These are phyloP conservation scores for Melierax canorus DNA, from an alignment of 2,113 vertebrate species.

Conservation along the genomic window DNA sequence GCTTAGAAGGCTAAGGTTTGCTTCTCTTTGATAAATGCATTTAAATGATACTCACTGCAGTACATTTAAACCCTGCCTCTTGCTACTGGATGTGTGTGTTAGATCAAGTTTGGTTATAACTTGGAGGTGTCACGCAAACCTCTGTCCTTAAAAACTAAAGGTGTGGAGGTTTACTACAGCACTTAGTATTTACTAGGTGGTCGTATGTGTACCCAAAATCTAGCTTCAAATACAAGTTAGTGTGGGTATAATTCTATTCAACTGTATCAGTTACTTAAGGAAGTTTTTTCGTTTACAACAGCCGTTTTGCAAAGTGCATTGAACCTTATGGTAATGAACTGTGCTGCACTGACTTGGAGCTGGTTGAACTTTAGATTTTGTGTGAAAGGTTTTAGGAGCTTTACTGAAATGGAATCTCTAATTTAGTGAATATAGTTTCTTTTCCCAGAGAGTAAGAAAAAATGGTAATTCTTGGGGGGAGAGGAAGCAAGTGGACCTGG, in stretches of 20 bases:
- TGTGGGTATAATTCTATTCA: not conserved
- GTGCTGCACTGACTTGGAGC: not conserved
- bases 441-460: slow-evolving; percentile 2
- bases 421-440: slow-evolving; percentile 1
- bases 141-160: not conserved
- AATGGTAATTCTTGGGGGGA: not conserved
- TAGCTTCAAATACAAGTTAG: not conserved
- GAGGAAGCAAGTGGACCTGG: not conserved
- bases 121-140: not conserved
- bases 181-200: not conserved
- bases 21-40: not conserved
- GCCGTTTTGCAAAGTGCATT: not conserved
- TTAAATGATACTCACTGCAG: not conserved
- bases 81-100: not conserved
- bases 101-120: not conserved
- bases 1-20: not conserved
- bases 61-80: not conserved
- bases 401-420: slow-evolving; percentile 15
- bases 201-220: not conserved
- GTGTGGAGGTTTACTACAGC: not conserved
- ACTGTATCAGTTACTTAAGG: not conserved
- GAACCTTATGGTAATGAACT: not conserved
- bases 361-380: slow-evolving; percentile 34
- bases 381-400: not conserved
- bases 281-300: not conserved